phyloP scores from a whole-genome alignment of 2,888 invertebrate genomes.

The Phragmatobia fuliginosa region DNA sequence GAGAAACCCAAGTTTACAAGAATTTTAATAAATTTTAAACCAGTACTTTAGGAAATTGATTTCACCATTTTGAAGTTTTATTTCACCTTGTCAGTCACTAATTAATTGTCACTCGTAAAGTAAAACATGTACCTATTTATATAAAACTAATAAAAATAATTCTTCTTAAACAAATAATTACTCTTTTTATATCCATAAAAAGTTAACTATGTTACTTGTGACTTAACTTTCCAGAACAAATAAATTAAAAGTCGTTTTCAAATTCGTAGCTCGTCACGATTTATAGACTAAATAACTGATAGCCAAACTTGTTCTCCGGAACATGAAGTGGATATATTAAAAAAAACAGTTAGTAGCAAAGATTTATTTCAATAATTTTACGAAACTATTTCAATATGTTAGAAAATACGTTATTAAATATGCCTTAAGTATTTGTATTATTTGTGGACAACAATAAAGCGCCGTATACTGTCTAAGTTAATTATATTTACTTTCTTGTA shows the following conservation, averaged over 20 bases:
- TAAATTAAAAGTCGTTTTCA: neutral
- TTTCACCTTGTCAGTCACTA: too few species aligned
- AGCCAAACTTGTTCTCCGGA: conserved; percentile 1
- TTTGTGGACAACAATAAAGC: conserved; percentile 21
- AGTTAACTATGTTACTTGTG: too few species aligned
- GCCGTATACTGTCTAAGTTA: conserved; percentile 27
- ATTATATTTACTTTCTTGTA: conserved; percentile 17
- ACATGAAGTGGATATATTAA: neutral
- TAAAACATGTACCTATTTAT: too few species aligned
- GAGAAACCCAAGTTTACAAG: too few species aligned
- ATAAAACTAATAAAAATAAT: too few species aligned
- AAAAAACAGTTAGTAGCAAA: conserved; percentile 25
- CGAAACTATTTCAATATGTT: conserved; percentile 25
- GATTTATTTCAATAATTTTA: conserved; percentile 21
- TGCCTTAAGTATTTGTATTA: conserved; percentile 25
- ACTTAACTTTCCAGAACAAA: neutral
- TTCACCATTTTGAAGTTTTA: too few species aligned
- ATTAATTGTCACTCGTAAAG: too few species aligned
- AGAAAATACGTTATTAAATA: conserved; percentile 27
- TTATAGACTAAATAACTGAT: conserved; percentile 6
- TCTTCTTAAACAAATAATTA: too few species aligned
- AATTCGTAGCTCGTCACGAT: neutral
- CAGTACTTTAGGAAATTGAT: too few species aligned
- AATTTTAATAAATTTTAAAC: too few species aligned
- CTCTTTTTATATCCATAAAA: too few species aligned